Base-by-base conservation (phyloP, 2,888 invertebrate species). In the Asteroscopus sphinx region DNA sequence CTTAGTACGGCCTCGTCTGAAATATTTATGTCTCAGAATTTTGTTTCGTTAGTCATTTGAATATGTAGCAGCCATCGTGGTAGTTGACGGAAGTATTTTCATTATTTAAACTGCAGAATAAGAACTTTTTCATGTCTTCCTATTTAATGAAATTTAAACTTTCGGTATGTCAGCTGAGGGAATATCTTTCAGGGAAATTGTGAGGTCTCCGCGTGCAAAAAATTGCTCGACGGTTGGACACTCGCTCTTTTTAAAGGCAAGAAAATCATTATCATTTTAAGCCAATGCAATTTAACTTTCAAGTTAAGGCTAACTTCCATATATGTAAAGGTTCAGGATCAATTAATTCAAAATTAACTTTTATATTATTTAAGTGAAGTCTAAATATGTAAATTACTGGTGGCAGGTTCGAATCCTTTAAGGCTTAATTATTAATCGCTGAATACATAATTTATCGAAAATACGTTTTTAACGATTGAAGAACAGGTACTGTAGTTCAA, bases 31-130 rank as follows among this genome's bases (percentile, higher is more conserved):
- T 48, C 35, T 49, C 35, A 46, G 45, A 68, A 67, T 68, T 67
- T 67, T 68, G 68, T 52, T 63, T 67, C 52, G 67, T 63, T n/a
- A 57, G 52, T 68, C 68, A 68, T 67, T 67, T 67, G 68, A 67
- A 67, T 67, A 63, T 42, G 64, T 57, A 63, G 46, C 63, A 36
- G 52, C 68, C 35, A 63, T 45, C 41, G 68, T 9, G 15, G 46
- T 67, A 68, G 56, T 68, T 63, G 68, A 62, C 51, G 51, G 68
- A 68, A 67, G 68, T 67, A 63, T 67, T 67, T 67, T 68, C 67
- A 67, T 67, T 67, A 68, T 67, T 68, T 68, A 67, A 67, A 67
- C 68, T 67, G 68, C 52, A 52, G 57, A 32, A 30, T n/a, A 37
- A 35, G 52, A 65, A 68, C 15, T 68, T 67, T 39, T 66, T 63